Evolutionary conservation across 2,797 vertebrate species (phyloP), one percentile per base, ranked within the genome.

Genomic region (Tokudaia muenninki): DNA sequence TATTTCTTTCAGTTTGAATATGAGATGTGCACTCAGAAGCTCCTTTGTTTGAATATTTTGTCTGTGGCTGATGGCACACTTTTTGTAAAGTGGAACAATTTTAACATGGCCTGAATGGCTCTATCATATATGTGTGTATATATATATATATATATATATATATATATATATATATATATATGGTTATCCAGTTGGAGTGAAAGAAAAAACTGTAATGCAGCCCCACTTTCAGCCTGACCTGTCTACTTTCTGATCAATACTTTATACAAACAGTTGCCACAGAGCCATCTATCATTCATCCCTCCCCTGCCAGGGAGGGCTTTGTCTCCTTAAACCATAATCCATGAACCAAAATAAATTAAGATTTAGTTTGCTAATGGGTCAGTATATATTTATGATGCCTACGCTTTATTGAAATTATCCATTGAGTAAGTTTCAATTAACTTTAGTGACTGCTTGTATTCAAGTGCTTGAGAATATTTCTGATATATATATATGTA

Each of bases 401-500:
- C 65, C 22, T 22, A 83, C 77, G 81, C 59, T 90, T 87, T 52
- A 78, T 81, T 77, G 52, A 87, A 47, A 14, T 82, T 94, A 79
- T 19, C 67, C 57, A 86, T n/a, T 31, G 47, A 86, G 4, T 70
- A 57, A 89, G 8, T 75, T 94, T 95, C 34, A 12, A 17, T 70
- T 87, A 16, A n/a, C 75, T 77, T 94, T 82, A 82, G 50, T 93
- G 81, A 83, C 65, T 90, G 59, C 50, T 78, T 47, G 14, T 89
- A 52, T 75, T 90, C 93, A 90, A 41, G 70, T 75, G 83, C 26
- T 44, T 6, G 77, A 96, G 41, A 96, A 77, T 87, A 44, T 44
- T 87, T 94, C 59, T 55, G 24, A 63, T 29, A 29, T 63, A 63
- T 29, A 63, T 29, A 63, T 63, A 59, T 6, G 24, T 61, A 61